Evolutionary conservation across 2,888 invertebrate genomes (phyloP), one percentile per base, ranked within the genome.

Genomic region (Ariolimax columbianus): DNA sequence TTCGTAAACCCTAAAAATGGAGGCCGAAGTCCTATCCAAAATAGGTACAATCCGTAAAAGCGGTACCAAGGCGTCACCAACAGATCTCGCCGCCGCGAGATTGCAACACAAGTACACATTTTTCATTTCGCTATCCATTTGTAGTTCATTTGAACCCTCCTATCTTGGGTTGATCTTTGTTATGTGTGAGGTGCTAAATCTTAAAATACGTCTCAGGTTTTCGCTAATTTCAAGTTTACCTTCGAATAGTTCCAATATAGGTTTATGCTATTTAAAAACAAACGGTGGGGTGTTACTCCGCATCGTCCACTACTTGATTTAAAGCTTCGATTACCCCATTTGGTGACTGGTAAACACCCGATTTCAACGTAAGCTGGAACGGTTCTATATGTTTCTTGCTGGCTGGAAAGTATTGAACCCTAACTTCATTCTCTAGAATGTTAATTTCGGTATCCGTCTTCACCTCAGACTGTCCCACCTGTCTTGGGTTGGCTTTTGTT

Each of bases 21-120:
- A 63, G 0, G 70, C 75, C 30, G 19, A 4, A 26, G 6, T n/a
- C 75, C 33, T 82, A n/a, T 75, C 63, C 3, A 19, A 36, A 7
- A 38, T 30, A 9, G 83, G 77, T 0, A 83, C 66, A 17, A 63
- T 68, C 26, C 83, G 43, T 30, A 83, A 38, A n/a, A 83, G 33
- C 26, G 83, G 83, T 1, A 30, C 77, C 66, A 77, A 33, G 23
- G 63, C 51, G n/a, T 77, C 82, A 11, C 83, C 77, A 7, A 83
- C 77, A 0, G 43, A 47, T 30, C 77, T 23, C 0, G 47, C 36
- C 3, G 33, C 1, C 17, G 55, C 55, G 2, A 77, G 38, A 47
- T 83, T 47, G 40, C 40, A 59, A 33, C 43, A 75, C 7, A 82
- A 43, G 51, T 75, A 82, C 1, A 82, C 66, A 66, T 66, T 66